Evolutionary conservation across 2,113 vertebrate species (phyloP).

Genomic region (Sula dactylatra): DNA sequence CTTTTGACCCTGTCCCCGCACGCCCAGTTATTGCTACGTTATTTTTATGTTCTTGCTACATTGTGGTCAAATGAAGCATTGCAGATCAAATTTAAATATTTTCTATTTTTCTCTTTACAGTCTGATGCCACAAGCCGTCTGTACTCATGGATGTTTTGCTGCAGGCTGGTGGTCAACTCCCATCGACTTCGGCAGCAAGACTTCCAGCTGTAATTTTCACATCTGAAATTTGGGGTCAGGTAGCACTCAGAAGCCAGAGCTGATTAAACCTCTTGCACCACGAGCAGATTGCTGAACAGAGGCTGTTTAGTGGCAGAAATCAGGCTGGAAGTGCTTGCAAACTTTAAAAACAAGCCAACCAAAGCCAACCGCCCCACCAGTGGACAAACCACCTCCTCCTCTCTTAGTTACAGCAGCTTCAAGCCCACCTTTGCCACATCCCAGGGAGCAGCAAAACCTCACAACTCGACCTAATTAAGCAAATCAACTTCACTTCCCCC

Average conservation of each 20-base stretch:
- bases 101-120: not conserved
- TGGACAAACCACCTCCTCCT: not conserved
- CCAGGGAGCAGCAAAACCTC: not conserved
- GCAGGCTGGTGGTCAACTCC: not conserved
- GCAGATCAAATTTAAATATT: not conserved
- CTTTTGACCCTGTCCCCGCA: not conserved
- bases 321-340: not conserved
- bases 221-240: not conserved
- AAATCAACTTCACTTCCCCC: not conserved
- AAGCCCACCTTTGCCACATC: not conserved
- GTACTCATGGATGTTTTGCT: not conserved
- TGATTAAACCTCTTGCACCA: not conserved
- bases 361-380: not conserved
- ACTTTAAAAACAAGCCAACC: not conserved
- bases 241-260: not conserved
- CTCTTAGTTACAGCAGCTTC: not conserved
- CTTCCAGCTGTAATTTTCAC: not conserved
- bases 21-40: not conserved
- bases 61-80: accelerated
- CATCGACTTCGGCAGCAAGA: not conserved
- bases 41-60: not conserved
- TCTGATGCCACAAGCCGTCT: accelerated
- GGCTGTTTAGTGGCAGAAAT: not conserved
- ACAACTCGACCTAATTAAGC: not conserved
- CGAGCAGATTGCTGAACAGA: accelerated